Conservation (phyloP, 2,113 vertebrate species). For the Speoplatyrhinus poulsoni region DNA sequence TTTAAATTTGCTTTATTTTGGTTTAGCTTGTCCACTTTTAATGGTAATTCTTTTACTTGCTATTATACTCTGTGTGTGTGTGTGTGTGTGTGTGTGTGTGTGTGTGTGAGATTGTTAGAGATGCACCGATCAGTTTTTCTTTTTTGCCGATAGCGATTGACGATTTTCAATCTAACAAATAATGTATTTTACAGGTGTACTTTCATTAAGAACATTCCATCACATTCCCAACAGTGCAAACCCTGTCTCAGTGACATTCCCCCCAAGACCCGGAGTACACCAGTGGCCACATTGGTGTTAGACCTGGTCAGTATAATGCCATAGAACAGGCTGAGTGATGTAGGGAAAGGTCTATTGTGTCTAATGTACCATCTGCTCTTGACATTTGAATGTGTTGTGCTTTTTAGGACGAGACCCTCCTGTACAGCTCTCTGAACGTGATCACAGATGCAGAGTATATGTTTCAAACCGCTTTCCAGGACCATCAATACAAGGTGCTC, state of each 20-base stretch:
- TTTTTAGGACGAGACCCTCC: constrained; percentile 78
- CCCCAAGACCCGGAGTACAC: constrained; percentile 72
- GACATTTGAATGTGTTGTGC: not conserved
- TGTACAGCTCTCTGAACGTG: constrained; percentile 78
- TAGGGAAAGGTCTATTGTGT: not conserved
- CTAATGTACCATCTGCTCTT: too few relatives aligned
- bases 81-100: too few relatives aligned
- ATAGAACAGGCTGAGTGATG: not conserved
- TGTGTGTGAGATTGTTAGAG: too few relatives aligned
- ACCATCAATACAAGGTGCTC: constrained; percentile 76
- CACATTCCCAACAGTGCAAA: constrained; percentile 42
- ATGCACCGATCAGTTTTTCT: too few relatives aligned
- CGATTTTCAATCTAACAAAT: too few relatives aligned
- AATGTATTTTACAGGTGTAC: constrained; percentile 63
- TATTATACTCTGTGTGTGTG: too few relatives aligned
- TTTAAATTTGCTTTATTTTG: too few relatives aligned
- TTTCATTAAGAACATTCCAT: constrained; percentile 70
- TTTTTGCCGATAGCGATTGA: too few relatives aligned
- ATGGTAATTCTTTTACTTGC: too few relatives aligned
- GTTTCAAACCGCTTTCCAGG: constrained; percentile 66
- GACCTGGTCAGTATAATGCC: constrained; percentile 74
- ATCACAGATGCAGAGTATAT: constrained; percentile 76
- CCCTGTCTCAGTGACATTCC: constrained; percentile 60
- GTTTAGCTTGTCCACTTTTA: too few relatives aligned
- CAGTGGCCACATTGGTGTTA: constrained; percentile 75